These are phyloP conservation scores for Macrophya alboannulata DNA, from an alignment of 2,888 invertebrate genomes.

Conservation along the genomic window DNA sequence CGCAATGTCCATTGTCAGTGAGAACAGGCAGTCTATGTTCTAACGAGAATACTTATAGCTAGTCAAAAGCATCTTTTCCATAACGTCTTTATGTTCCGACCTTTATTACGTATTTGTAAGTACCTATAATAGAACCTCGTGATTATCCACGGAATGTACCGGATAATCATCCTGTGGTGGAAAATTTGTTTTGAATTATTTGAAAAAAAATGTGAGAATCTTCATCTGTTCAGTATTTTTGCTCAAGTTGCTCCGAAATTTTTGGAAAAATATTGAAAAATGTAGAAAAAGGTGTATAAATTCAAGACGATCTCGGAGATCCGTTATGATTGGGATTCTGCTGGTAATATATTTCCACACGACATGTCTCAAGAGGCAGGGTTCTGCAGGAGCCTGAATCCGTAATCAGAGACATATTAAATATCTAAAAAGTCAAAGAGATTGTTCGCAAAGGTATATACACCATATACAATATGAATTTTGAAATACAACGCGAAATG, in stretches of 20 bases:
- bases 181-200: background rate
- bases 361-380: background rate
- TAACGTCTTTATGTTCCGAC: constrained; percentile 32
- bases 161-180: background rate
- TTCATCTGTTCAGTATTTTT: no score
- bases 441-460: background rate
- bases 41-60: constrained; percentile 7
- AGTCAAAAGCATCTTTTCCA: constrained; percentile 14
- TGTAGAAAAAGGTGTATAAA: no score
- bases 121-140: background rate
- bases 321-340: no score
- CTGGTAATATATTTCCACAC: background rate
- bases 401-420: background rate
- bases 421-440: background rate
- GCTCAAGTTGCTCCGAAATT: no score
- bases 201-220: no score
- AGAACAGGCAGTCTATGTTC: constrained; percentile 10
- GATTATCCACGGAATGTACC: background rate
- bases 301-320: no score
- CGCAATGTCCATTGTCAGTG: constrained; percentile 16
- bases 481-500: background rate
- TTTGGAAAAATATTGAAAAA: no score
- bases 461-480: background rate
- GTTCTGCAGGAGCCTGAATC: background rate
- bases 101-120: background rate